These are phyloP conservation scores for Neoascia interrupta DNA, from an alignment of 2,888 invertebrate species.

Conservation along the genomic window DNA sequence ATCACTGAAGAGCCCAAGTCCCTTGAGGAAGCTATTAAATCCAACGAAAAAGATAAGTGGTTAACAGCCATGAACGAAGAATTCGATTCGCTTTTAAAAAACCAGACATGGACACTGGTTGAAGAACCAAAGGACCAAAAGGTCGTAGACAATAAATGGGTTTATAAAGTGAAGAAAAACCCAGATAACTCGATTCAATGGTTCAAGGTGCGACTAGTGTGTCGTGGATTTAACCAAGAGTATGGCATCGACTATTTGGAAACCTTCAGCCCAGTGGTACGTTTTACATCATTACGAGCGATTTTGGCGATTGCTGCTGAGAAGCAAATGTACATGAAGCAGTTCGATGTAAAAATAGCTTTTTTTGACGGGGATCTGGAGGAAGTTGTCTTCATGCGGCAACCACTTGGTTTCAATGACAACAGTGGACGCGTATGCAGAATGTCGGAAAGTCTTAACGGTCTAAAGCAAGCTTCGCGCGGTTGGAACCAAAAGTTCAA, in stretches of 20 bases:
- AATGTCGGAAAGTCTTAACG: not conserved
- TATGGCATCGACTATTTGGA: conserved; percentile 44
- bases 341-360: not conserved
- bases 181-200: not conserved
- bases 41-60: conserved; percentile 54
- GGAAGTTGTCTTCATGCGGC: conserved; percentile 5
- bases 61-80: conserved; percentile 68
- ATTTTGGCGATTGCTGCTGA: conserved; percentile 10
- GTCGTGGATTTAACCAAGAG: conserved; percentile 71
- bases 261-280: conserved; percentile 2
- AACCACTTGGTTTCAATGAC: conserved; percentile 1
- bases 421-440: not conserved
- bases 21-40: conserved; percentile 62
- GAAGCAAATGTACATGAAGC: not conserved
- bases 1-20: no score
- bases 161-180: conserved; percentile 59
- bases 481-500: conserved; percentile 65
- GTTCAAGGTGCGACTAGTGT: conserved; percentile 1
- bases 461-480: conserved; percentile 13
- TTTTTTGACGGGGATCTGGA: not conserved
- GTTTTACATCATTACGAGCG: not conserved
- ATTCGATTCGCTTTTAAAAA: conserved; percentile 43
- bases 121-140: conserved; percentile 39
- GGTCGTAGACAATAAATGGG: conserved; percentile 60
- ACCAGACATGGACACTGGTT: conserved; percentile 64